phyloP scores from a whole-genome alignment of 1,140 invertebrate genomes.

The Atopsyche davidsoni region DNA sequence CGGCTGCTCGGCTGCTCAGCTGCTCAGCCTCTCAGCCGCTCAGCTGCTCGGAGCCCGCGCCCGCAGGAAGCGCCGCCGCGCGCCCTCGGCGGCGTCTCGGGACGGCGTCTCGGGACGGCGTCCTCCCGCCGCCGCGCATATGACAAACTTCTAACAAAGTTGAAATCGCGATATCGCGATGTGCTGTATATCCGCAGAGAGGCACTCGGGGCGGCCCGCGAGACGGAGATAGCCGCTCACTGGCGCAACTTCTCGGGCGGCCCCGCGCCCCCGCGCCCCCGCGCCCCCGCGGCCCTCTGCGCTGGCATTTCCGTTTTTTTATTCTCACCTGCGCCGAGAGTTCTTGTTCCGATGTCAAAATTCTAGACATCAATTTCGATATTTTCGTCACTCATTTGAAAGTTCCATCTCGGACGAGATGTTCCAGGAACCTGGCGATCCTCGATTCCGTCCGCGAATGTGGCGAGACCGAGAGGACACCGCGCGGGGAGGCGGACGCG shows the following conservation, averaged over 20 bases:
- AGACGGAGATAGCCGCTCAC: slow-evolving; percentile 27
- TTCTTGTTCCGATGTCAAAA: background rate
- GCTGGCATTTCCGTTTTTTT: no score
- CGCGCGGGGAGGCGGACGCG: no score
- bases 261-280: no score
- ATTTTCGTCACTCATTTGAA: background rate
- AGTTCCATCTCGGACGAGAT: no score
- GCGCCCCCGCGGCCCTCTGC: no score
- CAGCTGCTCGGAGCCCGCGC: no score
- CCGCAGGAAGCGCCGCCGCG: no score
- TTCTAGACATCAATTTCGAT: background rate
- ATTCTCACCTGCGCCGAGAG: no score
- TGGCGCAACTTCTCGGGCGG: slow-evolving; percentile 28
- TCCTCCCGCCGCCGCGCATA: slow-evolving; percentile 9
- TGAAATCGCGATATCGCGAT: slow-evolving; percentile 24
- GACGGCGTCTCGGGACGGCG: background rate
- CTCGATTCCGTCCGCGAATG: background rate
- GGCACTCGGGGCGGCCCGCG: slow-evolving; percentile 12
- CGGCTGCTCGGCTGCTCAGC: no score
- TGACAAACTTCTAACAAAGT: slow-evolving; percentile 26
- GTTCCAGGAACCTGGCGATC: slow-evolving; percentile 3
- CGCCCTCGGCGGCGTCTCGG: background rate
- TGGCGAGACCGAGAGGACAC: no score
- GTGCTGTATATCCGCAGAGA: slow-evolving; percentile 14
- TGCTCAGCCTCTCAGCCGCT: no score